Percentiles rank a stretch among this genome's conserved stretches.
These are phyloP conservation scores for Atta colombica DNA, from an alignment of 1,140 invertebrate genomes.

Conservation along the genomic window DNA sequence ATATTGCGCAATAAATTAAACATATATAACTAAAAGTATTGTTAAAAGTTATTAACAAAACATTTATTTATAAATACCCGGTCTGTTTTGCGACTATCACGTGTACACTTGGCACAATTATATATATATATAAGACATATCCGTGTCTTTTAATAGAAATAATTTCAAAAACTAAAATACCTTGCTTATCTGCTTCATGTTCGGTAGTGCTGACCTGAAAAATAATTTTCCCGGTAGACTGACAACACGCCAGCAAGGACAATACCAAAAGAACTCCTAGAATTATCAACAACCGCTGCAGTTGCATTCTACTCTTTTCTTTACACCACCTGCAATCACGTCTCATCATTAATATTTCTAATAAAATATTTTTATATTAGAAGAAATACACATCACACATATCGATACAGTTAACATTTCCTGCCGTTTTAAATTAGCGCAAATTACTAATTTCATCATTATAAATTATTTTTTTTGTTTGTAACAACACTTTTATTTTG, in stretches of 20 bases:
- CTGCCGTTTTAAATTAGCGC: not conserved
- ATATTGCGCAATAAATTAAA: not conserved
- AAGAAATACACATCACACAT: not conserved
- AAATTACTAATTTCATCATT: not conserved
- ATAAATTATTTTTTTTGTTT: slow-evolving; percentile 11
- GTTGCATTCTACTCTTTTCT: slow-evolving; percentile 78
- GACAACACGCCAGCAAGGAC: slow-evolving; percentile 66
- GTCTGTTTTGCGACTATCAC: not conserved
- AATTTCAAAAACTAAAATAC: slow-evolving; percentile 2
- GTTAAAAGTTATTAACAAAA: not conserved
- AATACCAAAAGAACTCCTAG: slow-evolving; percentile 75
- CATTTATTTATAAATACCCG: not conserved
- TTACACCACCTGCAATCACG: slow-evolving; percentile 56
- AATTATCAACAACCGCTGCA: slow-evolving; percentile 78
- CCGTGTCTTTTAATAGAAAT: not conserved
- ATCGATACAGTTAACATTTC: not conserved
- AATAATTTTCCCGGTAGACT: slow-evolving; percentile 76
- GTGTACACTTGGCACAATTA: not conserved
- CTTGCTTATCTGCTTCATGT: slow-evolving; percentile 72
- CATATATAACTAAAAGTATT: not conserved
- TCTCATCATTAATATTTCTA: slow-evolving; percentile 31
- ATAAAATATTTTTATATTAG: not conserved
- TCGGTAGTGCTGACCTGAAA: slow-evolving; percentile 77
- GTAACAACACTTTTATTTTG: not conserved
- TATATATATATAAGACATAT: no score